A percentile compares a stretch with the other conserved stretches of the same genome.
phyloP scores from a whole-genome alignment of 1,140 invertebrate species.

The Atta cephalotes region DNA sequence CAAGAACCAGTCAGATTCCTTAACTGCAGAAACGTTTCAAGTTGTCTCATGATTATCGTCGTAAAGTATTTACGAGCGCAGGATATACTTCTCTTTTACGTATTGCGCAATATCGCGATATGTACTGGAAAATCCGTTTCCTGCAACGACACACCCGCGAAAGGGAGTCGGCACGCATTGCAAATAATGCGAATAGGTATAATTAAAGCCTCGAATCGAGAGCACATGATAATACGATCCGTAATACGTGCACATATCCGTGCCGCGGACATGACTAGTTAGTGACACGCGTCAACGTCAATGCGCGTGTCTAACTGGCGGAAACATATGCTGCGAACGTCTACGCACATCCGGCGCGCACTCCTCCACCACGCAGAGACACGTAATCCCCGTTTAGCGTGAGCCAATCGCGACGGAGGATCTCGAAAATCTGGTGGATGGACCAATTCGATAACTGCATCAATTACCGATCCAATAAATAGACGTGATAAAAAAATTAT shows the following conservation, averaged over 20 bases:
- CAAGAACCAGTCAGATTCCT: neutral
- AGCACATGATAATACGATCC: slow-evolving; percentile 17
- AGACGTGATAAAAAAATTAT: neutral
- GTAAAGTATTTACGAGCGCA: neutral
- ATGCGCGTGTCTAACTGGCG: slow-evolving; percentile 45
- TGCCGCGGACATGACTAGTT: neutral
- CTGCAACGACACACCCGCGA: neutral
- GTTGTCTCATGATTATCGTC: neutral
- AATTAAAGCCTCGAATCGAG: slow-evolving; percentile 30
- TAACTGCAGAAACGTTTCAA: neutral
- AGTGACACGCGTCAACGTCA: slow-evolving; percentile 35
- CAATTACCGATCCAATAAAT: neutral
- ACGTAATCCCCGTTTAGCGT: neutral
- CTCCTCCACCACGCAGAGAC: neutral
- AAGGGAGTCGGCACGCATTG: slow-evolving; percentile 1
- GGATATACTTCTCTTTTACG: neutral
- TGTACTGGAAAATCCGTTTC: slow-evolving; percentile 17
- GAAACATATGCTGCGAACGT: slow-evolving; percentile 39
- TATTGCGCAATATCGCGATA: slow-evolving; percentile 27
- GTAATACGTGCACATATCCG: neutral
- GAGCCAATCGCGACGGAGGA: slow-evolving; percentile 17
- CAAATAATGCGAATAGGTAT: neutral
- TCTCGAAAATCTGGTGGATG: neutral
- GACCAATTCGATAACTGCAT: neutral
- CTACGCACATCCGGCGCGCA: slow-evolving; percentile 51